A percentile compares a stretch with the other conserved stretches of the same genome.
Evolutionary conservation across 2,888 invertebrate species (phyloP).

Genomic region (Acanthoscelides obtectus): DNA sequence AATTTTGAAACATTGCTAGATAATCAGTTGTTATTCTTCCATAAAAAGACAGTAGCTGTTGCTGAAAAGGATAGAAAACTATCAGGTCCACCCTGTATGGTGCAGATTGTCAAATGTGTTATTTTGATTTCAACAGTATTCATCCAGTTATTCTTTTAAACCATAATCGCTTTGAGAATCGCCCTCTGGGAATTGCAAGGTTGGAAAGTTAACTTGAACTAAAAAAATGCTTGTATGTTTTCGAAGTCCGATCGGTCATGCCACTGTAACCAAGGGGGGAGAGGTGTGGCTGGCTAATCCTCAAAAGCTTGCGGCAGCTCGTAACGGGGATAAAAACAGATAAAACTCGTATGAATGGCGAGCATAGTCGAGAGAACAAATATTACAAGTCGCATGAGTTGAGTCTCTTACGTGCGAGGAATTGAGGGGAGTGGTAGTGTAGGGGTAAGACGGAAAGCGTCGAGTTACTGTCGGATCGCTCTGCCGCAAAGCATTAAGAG

Average conservation of each 20-base stretch:
- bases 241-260: background rate
- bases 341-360: slow-evolving; percentile 45
- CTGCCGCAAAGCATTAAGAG: background rate
- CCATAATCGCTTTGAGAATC: too few relatives aligned
- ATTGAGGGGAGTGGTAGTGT: slow-evolving; percentile 38
- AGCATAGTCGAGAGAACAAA: slow-evolving; percentile 48
- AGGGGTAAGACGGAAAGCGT: slow-evolving; percentile 61
- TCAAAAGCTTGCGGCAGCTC: slow-evolving; percentile 44
- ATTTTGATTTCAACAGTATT: too few relatives aligned
- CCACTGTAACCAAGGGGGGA: background rate
- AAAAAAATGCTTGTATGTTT: too few relatives aligned
- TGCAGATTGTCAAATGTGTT: too few relatives aligned
- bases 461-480: slow-evolving; percentile 63
- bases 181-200: too few relatives aligned
- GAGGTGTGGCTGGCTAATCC: slow-evolving; percentile 25
- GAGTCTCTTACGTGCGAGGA: slow-evolving; percentile 49
- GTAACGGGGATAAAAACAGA: slow-evolving; percentile 33
- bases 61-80: too few relatives aligned
- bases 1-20: too few relatives aligned
- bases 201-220: too few relatives aligned
- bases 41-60: too few relatives aligned
- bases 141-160: too few relatives aligned
- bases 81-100: too few relatives aligned
- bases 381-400: slow-evolving; percentile 49
- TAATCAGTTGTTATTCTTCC: too few relatives aligned